These are phyloP conservation scores for Ptilodon capucinus DNA, from an alignment of 2,888 invertebrate species.

Conservation along the genomic window DNA sequence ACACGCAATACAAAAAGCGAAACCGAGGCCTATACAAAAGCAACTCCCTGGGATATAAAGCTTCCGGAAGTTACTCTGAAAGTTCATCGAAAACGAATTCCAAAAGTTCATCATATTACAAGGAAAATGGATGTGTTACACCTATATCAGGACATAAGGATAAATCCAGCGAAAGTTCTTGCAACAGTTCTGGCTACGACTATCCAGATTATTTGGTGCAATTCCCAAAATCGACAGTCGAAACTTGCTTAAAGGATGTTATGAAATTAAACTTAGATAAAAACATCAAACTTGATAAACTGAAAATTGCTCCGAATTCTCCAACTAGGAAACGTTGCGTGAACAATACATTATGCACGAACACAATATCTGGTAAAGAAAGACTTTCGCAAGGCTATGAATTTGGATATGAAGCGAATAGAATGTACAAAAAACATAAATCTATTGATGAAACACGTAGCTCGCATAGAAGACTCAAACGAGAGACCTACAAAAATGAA, in stretches of 20 bases:
- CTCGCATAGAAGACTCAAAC: neutral
- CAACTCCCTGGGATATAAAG: conserved; percentile 3
- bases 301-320: neutral
- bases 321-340: neutral
- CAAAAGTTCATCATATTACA: conserved; percentile 7
- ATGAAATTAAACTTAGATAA: conserved; percentile 17
- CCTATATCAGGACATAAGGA: conserved; percentile 4
- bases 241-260: conserved; percentile 23
- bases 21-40: conserved; percentile 8
- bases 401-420: neutral
- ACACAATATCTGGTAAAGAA: neutral
- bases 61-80: conserved; percentile 11
- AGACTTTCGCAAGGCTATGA: neutral
- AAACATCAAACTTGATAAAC: conserved; percentile 5
- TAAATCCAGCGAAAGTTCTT: conserved; percentile 21
- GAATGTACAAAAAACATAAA: neutral
- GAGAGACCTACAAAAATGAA: neutral
- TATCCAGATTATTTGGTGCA: conserved; percentile 21
- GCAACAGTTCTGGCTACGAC: conserved; percentile 24
- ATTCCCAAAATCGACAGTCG: conserved; percentile 21
- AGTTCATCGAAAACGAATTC: conserved; percentile 13
- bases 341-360: neutral
- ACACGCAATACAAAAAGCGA: conserved; percentile 6
- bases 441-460: neutral
- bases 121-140: conserved; percentile 6